Conservation (phyloP, 2,797 vertebrate species). For the Eulemur rubriventer region DNA sequence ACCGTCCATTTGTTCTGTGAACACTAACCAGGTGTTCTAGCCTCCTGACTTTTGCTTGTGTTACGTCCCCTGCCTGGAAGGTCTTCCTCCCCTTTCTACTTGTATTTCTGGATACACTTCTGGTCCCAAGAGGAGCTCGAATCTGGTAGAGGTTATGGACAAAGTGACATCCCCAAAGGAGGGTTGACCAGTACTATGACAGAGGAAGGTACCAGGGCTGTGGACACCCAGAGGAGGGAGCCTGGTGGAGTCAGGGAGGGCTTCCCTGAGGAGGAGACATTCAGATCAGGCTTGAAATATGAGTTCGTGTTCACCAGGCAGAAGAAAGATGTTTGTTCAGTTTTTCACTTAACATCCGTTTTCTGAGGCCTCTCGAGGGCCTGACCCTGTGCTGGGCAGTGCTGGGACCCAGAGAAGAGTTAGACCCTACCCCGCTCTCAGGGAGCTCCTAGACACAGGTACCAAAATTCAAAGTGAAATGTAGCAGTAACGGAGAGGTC, state of each 20-base stretch:
- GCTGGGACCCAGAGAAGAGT: not conserved
- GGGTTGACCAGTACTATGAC: not conserved
- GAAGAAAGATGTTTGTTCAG: not conserved
- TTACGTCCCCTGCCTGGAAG: not conserved
- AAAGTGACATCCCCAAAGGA: not conserved
- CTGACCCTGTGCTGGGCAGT: not conserved
- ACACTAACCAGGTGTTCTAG: not conserved
- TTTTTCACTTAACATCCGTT: not conserved
- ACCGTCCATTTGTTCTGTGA: not conserved
- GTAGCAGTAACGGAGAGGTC: accelerated
- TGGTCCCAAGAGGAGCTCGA: not conserved
- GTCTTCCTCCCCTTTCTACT: not conserved
- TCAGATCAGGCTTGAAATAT: not conserved
- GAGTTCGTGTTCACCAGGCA: not conserved
- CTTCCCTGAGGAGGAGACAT: not conserved
- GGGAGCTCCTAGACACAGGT: not conserved
- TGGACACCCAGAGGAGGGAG: not conserved
- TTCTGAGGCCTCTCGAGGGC: not conserved
- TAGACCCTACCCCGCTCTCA: not conserved
- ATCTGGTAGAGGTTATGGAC: not conserved
- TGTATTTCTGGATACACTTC: not conserved
- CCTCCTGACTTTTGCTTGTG: not conserved
- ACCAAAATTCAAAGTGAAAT: not conserved
- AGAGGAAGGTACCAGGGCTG: not conserved
- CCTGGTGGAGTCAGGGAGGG: not conserved